Percentiles rank a stretch among this genome's conserved stretches.
Evolutionary conservation across 2,797 vertebrate genomes (phyloP).

Genomic region (Scarus forsteni): DNA sequence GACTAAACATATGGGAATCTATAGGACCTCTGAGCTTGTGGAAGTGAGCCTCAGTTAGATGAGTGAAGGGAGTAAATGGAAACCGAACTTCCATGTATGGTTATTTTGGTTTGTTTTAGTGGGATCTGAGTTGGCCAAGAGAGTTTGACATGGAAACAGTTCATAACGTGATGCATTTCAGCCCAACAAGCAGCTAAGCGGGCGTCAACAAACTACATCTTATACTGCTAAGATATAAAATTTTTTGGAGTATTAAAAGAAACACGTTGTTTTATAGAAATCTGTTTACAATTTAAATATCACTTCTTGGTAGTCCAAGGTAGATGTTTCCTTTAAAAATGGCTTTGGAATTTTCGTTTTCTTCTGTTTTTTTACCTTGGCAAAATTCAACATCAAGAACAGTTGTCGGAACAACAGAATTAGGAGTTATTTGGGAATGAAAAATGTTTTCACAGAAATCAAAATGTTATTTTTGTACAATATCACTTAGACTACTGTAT

Average conservation of each 20-base stretch:
- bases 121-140: slow-evolving; percentile 91
- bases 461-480: slow-evolving; percentile 99
- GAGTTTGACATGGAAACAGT: slow-evolving; percentile 93
- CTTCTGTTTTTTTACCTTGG: slow-evolving; percentile 85
- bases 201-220: slow-evolving; percentile 88
- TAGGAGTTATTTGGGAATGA: slow-evolving; percentile 95
- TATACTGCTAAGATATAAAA: slow-evolving; percentile 80
- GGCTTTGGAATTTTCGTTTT: slow-evolving; percentile 70
- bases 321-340: slow-evolving; percentile 77
- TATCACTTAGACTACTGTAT: slow-evolving; percentile 99
- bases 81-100: slow-evolving; percentile 92
- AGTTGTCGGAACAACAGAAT: slow-evolving; percentile 86
- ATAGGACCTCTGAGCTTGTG: slow-evolving; percentile 90
- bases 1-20: slow-evolving; percentile 89
- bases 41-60: slow-evolving; percentile 90
- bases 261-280: slow-evolving; percentile 81
- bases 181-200: slow-evolving; percentile 90
- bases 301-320: slow-evolving; percentile 87
- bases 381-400: slow-evolving; percentile 78
- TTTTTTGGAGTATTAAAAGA: slow-evolving; percentile 81
- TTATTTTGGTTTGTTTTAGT: slow-evolving; percentile 87
- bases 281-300: slow-evolving; percentile 86
- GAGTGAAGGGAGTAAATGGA: slow-evolving; percentile 89
- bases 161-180: slow-evolving; percentile 92
- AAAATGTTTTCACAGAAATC: slow-evolving; percentile 99